phyloP scores from a whole-genome alignment of 92 coral and sea anemone genomes.

The Epizoanthus illoricatus region DNA sequence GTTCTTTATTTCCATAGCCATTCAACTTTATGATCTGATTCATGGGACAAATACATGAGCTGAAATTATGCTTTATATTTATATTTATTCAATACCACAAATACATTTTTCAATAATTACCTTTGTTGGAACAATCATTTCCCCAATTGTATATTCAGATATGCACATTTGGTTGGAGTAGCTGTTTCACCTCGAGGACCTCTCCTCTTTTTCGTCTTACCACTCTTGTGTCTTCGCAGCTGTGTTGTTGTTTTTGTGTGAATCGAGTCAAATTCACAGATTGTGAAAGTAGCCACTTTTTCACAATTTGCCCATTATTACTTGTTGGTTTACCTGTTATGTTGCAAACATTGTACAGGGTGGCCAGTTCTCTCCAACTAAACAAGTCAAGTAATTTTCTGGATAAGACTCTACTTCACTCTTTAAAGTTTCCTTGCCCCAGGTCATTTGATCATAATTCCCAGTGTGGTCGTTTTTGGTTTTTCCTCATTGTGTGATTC shows the following conservation, averaged over 20 bases:
- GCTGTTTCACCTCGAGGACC: slow-evolving; percentile 63
- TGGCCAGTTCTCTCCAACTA: slow-evolving; percentile 49
- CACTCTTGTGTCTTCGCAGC: not conserved
- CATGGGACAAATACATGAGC: not conserved
- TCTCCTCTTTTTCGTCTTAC: slow-evolving; percentile 57
- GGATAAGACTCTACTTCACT: slow-evolving; percentile 47
- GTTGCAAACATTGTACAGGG: slow-evolving; percentile 34
- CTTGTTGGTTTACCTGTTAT: slow-evolving; percentile 37
- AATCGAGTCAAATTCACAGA: slow-evolving; percentile 44
- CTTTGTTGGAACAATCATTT: slow-evolving; percentile 62
- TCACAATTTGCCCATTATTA: slow-evolving; percentile 58
- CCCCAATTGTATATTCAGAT: slow-evolving; percentile 62
- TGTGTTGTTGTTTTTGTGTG: slow-evolving; percentile 19
- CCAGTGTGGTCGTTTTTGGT: slow-evolving; percentile 47
- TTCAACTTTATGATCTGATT: not conserved
- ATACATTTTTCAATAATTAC: slow-evolving; percentile 10
- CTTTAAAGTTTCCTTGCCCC: slow-evolving; percentile 49
- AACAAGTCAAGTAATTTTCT: slow-evolving; percentile 26
- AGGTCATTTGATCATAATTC: slow-evolving; percentile 29
- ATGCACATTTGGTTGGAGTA: too few relatives aligned
- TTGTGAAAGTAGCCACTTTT: slow-evolving; percentile 52
- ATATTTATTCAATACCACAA: not conserved
- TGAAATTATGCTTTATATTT: not conserved
- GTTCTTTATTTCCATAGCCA: not conserved
- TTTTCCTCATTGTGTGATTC: not conserved